phyloP scores from a whole-genome alignment of 2,888 invertebrate species.

The Eilema griseolum region DNA sequence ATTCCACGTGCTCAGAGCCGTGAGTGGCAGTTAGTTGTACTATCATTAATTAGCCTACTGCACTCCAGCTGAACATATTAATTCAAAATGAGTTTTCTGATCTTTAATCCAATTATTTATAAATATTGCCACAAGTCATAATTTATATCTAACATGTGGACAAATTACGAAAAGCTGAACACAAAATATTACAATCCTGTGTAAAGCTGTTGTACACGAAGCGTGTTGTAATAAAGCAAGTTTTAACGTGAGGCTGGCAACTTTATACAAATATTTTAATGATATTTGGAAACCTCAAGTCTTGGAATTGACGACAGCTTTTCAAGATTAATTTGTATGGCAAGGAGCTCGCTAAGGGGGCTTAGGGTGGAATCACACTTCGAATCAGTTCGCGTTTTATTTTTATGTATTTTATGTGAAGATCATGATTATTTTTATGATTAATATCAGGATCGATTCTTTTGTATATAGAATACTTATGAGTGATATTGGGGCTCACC shows the following conservation, averaged over 20 bases:
- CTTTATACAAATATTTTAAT: conserved; percentile 3
- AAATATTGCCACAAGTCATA: conserved; percentile 2
- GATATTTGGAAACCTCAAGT: conserved; percentile 1
- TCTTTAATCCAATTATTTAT: not conserved
- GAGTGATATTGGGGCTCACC: too few relatives aligned
- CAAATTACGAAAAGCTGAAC: not conserved
- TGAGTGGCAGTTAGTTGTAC: too few relatives aligned
- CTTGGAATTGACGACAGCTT: conserved; percentile 1
- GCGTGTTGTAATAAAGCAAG: conserved; percentile 1
- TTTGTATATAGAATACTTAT: too few relatives aligned
- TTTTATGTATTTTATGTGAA: not conserved
- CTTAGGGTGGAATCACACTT: not conserved
- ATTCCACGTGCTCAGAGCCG: too few relatives aligned
- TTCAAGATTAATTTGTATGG: conserved; percentile 4
- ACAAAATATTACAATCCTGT: not conserved
- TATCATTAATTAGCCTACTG: too few relatives aligned
- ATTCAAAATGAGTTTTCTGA: too few relatives aligned
- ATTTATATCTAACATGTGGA: not conserved
- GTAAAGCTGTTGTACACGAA: not conserved
- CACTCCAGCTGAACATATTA: too few relatives aligned
- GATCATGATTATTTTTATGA: too few relatives aligned
- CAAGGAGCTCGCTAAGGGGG: conserved; percentile 4
- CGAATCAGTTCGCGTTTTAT: too few relatives aligned
- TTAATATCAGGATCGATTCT: too few relatives aligned
- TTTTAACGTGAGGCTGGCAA: not conserved